Base-by-base conservation (phyloP, 2,888 invertebrate species). In the Athetis lepigone region DNA sequence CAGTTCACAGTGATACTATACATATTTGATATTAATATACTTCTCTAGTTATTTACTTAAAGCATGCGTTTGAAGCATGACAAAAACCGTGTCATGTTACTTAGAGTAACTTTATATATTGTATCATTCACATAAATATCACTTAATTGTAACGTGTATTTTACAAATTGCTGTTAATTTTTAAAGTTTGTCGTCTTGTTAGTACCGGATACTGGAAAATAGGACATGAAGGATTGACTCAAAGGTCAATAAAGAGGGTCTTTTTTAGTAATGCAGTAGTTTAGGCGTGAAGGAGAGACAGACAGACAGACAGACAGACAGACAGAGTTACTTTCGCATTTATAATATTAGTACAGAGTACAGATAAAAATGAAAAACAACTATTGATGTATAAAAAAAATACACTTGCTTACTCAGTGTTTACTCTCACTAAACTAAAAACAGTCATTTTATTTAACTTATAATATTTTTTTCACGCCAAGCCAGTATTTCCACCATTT, bases 1-100 rank as follows among this genome's bases (percentile, higher is more conserved):
- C 43, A 67, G 58, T 45, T 64, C 37, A 57, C 16, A n/a, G 4
- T 29, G 57, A 43, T 73, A 54, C 11, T n/a, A 64, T 16, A 52
- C 37, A 40, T 43, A 72, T 59, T 42, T 29, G 29, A 39, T 8
- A 23, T 40, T 23, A 25, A 49, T 39, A 72, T 42, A 23, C 25
- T 16, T 46, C 13, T 54, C 29, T 25, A 21, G 43, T 45, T 16
- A 57, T 58, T 33, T 46, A 56, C 50, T 7, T 25, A 21, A 25
- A 19, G 9, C 71, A 72, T 33, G 75, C 52, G 64, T 25, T 55
- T 16, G 21, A 4, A 25, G 50, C 70, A 64, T 72, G 71, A 55
- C 27, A 63, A 42, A 8, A 63, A 27, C 43, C 71, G 75, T 72
- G 75, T 75, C 5, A 13, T 39, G 8, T 64, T 72, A 75, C 70